Base-by-base conservation (phyloP, 2,888 invertebrate genomes). In the Sturmia bella region DNA sequence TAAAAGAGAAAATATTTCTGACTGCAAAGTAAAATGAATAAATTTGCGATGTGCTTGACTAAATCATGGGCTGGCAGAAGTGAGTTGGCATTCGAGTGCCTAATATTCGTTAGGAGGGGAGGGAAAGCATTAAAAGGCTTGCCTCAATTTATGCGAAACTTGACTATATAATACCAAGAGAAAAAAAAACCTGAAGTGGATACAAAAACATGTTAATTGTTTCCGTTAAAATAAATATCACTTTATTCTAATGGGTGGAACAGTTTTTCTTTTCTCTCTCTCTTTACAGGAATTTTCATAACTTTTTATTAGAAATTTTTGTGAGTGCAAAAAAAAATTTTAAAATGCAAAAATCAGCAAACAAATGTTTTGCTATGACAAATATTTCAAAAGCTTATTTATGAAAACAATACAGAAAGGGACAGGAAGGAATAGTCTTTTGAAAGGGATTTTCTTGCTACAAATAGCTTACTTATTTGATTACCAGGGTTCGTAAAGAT, bases 71-170 rank as follows among this genome's bases (percentile, higher is more conserved):
- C 48, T 56, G 56, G 3, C 17, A 13, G 4, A 13, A 48, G 3
- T 57, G 41, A 9, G n/a, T 12, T 11, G 15, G 37, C 2, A n/a
- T 69, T 21, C 27, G 27, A 43, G 24, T 39, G 24, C 15, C 54
- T 50, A 37, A 21, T n/a, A 54, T n/a, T 21, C 9, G 45, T 32
- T 9, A 13, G 9, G 0, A 69, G 11, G 27, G 12, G 9, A 12
- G 7, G 17, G 41, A 52, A 12, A 19, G 11, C 15, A 73, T n/a
- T n/a, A 27, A 80, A 66, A 66, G 52, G 54, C 21, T 72, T 61
- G 72, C 66, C 48, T 61, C 41, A 80, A 75, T 80, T 70, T 80
- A 80, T 80, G 61, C 72, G 39, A 17, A 75, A 66, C 69, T 66
- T 66, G 59, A 76, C 66, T 70, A 59, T 75, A 54, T 6, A 66